Conservation (phyloP, 2,888 invertebrate genomes). For the Athripsodes cinereus region DNA sequence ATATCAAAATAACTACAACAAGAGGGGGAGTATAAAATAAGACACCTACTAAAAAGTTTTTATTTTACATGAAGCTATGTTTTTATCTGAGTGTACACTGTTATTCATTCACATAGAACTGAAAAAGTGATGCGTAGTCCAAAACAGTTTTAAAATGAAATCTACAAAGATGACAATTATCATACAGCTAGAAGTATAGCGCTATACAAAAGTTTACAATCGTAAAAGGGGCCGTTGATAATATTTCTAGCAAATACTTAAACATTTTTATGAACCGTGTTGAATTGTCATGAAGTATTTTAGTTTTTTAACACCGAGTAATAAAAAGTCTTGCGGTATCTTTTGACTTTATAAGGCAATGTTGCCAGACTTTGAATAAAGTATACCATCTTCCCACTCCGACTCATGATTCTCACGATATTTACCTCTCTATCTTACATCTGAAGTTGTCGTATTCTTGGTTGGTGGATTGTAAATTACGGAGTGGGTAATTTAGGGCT, state of each 20-base stretch:
- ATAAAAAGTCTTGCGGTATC: conserved; percentile 1
- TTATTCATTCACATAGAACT: no score
- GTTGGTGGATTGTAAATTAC: neutral
- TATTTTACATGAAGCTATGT: no score
- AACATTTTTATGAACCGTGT: neutral
- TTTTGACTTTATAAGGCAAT: neutral
- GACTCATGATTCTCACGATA: neutral
- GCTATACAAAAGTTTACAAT: no score
- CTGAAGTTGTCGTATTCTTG: neutral
- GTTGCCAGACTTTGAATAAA: neutral
- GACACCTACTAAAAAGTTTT: no score
- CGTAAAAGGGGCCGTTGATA: no score
- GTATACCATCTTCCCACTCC: neutral
- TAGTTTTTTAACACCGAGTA: neutral
- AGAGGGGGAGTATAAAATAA: no score
- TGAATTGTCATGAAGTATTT: neutral
- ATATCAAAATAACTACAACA: no score
- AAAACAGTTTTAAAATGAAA: no score
- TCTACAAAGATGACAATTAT: no score
- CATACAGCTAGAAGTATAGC: no score
- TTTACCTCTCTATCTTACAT: neutral
- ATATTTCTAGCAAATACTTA: neutral
- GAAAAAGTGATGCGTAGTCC: no score
- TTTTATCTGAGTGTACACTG: no score
- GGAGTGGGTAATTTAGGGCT: neutral